phyloP scores from a whole-genome alignment of 2,113 vertebrate genomes.

The Cinclus cinclus region DNA sequence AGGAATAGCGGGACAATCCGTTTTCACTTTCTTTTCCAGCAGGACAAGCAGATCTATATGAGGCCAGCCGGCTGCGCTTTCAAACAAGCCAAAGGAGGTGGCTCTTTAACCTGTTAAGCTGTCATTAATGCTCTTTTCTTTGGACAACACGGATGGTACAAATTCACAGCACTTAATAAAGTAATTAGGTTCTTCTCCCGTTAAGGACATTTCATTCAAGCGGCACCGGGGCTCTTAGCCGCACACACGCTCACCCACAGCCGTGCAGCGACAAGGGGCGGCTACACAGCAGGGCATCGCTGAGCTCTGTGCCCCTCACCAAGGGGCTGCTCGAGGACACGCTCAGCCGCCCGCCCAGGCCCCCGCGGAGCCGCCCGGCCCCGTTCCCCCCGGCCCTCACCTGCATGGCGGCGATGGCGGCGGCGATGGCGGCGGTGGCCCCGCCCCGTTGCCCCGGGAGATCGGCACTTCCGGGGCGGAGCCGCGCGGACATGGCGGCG shows the following conservation, averaged over 20 bases:
- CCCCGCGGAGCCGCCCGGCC: too few relatives aligned
- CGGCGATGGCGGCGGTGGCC: neutral
- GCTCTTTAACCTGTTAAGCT: neutral
- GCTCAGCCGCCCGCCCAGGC: neutral
- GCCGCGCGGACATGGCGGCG: neutral
- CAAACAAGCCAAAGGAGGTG: neutral
- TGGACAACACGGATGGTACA: neutral
- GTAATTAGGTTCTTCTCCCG: neutral
- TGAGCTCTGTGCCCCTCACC: too few relatives aligned
- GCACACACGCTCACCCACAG: rapidly evolving
- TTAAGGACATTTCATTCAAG: neutral
- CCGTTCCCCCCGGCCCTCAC: neutral
- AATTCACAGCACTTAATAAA: neutral
- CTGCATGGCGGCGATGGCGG: neutral
- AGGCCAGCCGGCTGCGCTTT: neutral
- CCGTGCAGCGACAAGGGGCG: rapidly evolving
- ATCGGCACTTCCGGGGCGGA: neutral
- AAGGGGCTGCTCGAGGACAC: neutral
- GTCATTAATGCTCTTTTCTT: neutral
- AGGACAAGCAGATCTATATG: neutral
- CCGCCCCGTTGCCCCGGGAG: neutral
- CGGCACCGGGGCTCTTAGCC: rapidly evolving
- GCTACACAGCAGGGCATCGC: too few relatives aligned
- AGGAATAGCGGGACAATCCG: neutral
- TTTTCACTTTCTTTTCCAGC: neutral